These are phyloP conservation scores for Emydocephalus ijimae DNA, from an alignment of 2,113 vertebrate species.

Conservation along the genomic window DNA sequence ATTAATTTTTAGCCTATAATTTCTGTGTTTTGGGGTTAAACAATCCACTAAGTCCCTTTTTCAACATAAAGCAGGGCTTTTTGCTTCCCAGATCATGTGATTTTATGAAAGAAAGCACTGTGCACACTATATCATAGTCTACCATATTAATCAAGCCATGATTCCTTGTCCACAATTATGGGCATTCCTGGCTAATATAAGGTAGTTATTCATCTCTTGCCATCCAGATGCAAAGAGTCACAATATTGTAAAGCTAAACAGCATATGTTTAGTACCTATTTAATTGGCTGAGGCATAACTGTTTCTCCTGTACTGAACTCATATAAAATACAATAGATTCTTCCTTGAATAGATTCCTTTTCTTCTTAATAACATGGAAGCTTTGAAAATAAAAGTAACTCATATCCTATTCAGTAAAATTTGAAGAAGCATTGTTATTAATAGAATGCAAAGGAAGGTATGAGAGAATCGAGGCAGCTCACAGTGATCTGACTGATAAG, in stretches of 20 bases:
- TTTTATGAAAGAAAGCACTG: not conserved
- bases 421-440: not conserved
- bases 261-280: not conserved
- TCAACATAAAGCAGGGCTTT: not conserved
- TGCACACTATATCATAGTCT: no score
- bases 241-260: not conserved
- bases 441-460: not conserved
- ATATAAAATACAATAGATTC: not conserved
- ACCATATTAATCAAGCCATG: not conserved
- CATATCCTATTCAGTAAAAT: not conserved
- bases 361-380: not conserved
- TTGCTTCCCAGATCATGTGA: not conserved
- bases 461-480: not conserved
- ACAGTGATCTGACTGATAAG: not conserved
- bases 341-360: not conserved
- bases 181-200: not conserved
- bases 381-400: not conserved
- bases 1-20: not conserved
- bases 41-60: not conserved
- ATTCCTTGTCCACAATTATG: not conserved
- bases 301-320: not conserved
- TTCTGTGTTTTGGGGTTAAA: not conserved
- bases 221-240: not conserved
- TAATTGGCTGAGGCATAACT: not conserved
- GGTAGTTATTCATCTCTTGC: not conserved